Evolutionary conservation across 2,797 vertebrate species (phyloP).

Genomic region (Amblyraja radiata): DNA sequence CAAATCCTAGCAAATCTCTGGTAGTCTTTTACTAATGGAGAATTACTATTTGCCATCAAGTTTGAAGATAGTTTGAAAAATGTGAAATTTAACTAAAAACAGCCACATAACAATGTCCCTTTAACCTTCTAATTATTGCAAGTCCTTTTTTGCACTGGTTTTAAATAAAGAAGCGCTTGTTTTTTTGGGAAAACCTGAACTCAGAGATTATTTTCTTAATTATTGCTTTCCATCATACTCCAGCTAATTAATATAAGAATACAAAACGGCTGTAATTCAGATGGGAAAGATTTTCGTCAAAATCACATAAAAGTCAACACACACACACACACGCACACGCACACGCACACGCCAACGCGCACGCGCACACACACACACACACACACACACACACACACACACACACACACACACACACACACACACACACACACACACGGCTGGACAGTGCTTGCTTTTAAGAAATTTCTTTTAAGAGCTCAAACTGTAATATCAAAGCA

Average conservation of each 20-base stretch:
- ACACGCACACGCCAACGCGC: constrained; percentile 33
- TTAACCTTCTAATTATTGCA: neutral
- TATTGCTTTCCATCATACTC: neutral
- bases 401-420: constrained; percentile 20
- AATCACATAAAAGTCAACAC: neutral
- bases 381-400: neutral
- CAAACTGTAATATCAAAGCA: constrained; percentile 72
- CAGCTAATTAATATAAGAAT: neutral
- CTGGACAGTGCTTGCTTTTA: constrained; percentile 34
- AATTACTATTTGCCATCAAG: constrained; percentile 9
- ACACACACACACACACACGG: constrained; percentile 8
- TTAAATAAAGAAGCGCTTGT: neutral
- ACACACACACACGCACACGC: neutral
- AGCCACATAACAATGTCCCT: neutral
- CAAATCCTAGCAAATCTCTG: neutral
- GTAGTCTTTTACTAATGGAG: neutral
- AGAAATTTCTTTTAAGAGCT: constrained; percentile 54
- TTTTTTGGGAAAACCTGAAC: neutral
- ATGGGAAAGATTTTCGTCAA: neutral
- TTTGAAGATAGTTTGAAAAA: constrained; percentile 9
- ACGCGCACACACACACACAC: constrained; percentile 6
- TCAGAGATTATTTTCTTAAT: neutral
- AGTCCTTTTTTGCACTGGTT: neutral
- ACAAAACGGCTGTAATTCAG: neutral
- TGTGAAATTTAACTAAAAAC: neutral